Evolutionary conservation across 2,797 vertebrate species (phyloP).

Genomic region (Heliangelus exortis): DNA sequence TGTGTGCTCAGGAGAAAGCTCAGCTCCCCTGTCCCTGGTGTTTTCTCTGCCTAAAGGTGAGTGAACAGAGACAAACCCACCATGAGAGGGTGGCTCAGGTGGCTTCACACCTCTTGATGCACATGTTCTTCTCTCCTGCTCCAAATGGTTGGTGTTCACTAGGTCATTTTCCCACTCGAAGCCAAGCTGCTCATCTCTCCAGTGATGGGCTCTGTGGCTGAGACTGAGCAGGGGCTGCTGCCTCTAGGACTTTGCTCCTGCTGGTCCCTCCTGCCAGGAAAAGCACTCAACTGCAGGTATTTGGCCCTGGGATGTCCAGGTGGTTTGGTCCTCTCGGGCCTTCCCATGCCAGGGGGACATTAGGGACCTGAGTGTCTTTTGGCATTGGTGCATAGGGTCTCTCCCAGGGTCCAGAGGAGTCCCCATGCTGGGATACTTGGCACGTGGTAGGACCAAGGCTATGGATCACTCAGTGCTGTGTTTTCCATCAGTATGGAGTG

Average conservation of each 20-base stretch:
- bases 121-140: background rate
- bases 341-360: background rate
- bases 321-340: background rate
- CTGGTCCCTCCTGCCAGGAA: background rate
- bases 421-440: background rate
- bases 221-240: background rate
- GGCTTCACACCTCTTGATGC: background rate
- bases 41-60: background rate
- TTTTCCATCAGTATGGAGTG: background rate
- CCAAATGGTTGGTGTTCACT: background rate
- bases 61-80: background rate
- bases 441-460: background rate
- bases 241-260: rapidly evolving
- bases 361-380: rapidly evolving
- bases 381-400: rapidly evolving
- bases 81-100: background rate
- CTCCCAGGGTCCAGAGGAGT: background rate
- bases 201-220: rapidly evolving
- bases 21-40: rapidly evolving
- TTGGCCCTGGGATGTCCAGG: background rate
- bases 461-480: background rate
- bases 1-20: background rate
- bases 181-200: background rate
- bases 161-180: background rate
- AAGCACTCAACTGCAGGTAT: background rate